Percentiles rank a stretch among this genome's conserved stretches.
Evolutionary conservation across 2,797 vertebrate species (phyloP).

Genomic region (Meriones psammophilus): DNA sequence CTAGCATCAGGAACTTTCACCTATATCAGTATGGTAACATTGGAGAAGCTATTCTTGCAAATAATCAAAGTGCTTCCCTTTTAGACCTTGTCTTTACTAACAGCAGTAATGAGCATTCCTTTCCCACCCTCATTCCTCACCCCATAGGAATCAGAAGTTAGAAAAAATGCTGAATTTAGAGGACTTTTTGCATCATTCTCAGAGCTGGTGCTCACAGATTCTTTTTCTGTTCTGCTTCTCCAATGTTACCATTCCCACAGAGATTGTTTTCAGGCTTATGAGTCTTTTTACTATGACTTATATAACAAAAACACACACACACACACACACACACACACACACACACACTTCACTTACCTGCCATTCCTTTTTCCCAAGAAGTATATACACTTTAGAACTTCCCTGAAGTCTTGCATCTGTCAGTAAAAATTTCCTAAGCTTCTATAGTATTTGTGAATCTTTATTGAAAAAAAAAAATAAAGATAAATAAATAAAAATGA

Average conservation of each 20-base stretch:
- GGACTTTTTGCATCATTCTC: conserved; percentile 56
- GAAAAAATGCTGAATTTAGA: conserved; percentile 33
- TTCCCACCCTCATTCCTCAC: not conserved
- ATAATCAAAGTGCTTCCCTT: conserved; percentile 13
- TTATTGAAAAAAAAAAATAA: conserved; percentile 17
- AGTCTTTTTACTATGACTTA: not conserved
- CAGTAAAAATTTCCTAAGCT: not conserved
- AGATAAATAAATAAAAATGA: not conserved
- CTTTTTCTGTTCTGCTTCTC: not conserved
- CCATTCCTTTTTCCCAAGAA: not conserved
- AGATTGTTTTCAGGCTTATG: conserved; percentile 21
- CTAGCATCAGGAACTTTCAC: no score
- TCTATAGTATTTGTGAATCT: not conserved
- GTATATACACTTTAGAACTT: not conserved
- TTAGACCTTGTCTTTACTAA: conserved; percentile 32
- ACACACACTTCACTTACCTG: no score
- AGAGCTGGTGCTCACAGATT: not conserved
- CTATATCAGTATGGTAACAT: no score
- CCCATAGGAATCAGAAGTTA: conserved; percentile 13
- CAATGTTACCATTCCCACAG: conserved; percentile 9
- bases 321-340: accelerated
- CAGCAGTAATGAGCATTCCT: not conserved
- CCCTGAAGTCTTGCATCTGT: not conserved
- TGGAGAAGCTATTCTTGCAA: conserved; percentile 20
- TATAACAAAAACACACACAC: no score